Evolutionary conservation across 1,140 invertebrate genomes (phyloP), one percentile per base, ranked within the genome.

Genomic region (Tetramorium simillimum): DNA sequence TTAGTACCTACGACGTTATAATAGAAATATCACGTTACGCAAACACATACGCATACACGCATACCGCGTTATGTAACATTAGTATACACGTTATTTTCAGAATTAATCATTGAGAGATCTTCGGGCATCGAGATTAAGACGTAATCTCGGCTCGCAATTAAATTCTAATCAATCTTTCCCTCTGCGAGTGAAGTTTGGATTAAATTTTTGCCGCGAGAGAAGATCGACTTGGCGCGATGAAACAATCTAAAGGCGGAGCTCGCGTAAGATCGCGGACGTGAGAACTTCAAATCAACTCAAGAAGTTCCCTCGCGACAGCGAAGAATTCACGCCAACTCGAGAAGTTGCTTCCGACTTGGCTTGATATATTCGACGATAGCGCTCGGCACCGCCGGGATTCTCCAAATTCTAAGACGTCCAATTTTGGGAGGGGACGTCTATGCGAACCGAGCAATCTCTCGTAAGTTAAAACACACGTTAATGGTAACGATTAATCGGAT

Each of bases 1-100:
- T 84, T 75, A 84, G 24, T 84, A 62, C 21, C 67, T 84, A 84
- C 6, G 14, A 60, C 28, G 49, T 82, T 82, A 82, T 24, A 72
- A 24, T 75, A n/a, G 24, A 46, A 62, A 49, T 75, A 75, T 84
- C 24, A 60, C 40, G 46, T 80, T 67, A 53, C 46, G 18, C 33
- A 46, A 21, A 69, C 65, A 43, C 56, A 40, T 37, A 62, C 73
- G 28, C 21, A 37, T 7, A 69, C 46, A 63, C 75, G 21, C 18
- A 53, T 28, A n/a, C 28, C 16, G 58, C 16, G 28, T 80, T 80
- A 80, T 33, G n/a, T 18, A 21, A 40, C 49, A 24, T 67, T 53
- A 67, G 49, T 67, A 46, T 62, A 46, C 6, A 62, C 10, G 18
- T 43, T 72, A 81, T 84, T 60, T 33, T 46, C 12, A 60, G 7